Base-by-base conservation (phyloP, 2,113 vertebrate species). In the Vombatus ursinus region DNA sequence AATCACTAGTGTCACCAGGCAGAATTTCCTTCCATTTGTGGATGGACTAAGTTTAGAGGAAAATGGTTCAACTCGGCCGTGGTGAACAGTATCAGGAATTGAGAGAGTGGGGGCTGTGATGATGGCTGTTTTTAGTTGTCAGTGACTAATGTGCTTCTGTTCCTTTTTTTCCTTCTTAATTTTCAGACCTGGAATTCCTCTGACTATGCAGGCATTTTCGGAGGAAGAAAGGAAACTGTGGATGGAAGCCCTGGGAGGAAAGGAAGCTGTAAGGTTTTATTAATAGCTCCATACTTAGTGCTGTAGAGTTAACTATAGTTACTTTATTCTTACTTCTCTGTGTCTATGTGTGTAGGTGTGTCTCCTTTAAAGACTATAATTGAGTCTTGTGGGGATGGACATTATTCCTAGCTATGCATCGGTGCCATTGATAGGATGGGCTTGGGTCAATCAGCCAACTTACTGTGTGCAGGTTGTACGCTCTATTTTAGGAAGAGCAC, bases 221-320 rank as follows among this genome's bases (percentile, higher is more conserved):
- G 99, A 99, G 97, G 99, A 99, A 95, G 99, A 99, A 97, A 98
- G 99, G 94, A 99, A 98, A 95, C 98, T 99, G 94, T 99, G 99
- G 99, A 98, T 99, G 98, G 99, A 99, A 97, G 99, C 99, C 54
- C 99, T 99, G 99, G 99, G 99, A 96, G 99, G 99, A 97, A 99
- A 99, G 98, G 99, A 99, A 97, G 98, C 99, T 96, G 99, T 99
- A 99, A 99, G 99, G 97, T 50, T 97, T 91, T 26, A 0, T 12
- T 52, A 26, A 2, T 28, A 48, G 47, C 44, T 31, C 53, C 12
- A 14, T 1, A 51, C 57, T 94, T 91, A 22, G 23, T 49, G 57
- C 37, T 37, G 5, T 6, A 8, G 51, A 48, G 52, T 52, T 52
- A 95, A 9, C 37, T 22, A 52, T 52, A 52, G 57, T 93, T 47